These are phyloP conservation scores for Basileuterus tristriatus DNA, from an alignment of 2,797 vertebrate species.

Conservation along the genomic window DNA sequence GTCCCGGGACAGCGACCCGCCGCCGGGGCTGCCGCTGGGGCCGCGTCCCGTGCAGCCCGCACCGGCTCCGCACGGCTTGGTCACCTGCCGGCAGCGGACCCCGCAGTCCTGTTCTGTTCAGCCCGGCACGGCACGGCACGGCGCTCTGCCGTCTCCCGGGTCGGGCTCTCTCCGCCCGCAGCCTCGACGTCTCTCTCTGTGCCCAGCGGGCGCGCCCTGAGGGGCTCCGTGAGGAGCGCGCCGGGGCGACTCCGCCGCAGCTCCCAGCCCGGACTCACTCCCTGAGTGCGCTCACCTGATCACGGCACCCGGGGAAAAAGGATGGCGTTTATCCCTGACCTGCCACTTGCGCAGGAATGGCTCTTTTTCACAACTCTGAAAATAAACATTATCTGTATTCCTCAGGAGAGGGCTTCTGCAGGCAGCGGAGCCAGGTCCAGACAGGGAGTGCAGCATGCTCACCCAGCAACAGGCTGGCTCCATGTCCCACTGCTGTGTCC, in stretches of 20 bases:
- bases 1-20: not conserved
- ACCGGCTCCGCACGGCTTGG: not conserved
- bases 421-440: accelerated
- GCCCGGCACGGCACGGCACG: not conserved
- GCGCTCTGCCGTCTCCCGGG: not conserved
- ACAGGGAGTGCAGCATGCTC: not conserved
- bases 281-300: accelerated
- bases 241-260: not conserved
- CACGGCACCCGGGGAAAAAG: not conserved
- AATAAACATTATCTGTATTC: not conserved
- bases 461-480: not conserved
- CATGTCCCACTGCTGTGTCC: not conserved
- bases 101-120: not conserved
- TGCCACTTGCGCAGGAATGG: not conserved
- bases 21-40: not conserved
- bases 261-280: not conserved
- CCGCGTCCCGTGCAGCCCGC: not conserved
- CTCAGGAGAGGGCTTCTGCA: not conserved
- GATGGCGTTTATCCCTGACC: not conserved
- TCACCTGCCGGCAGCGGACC: not conserved
- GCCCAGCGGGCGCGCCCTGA: not conserved
- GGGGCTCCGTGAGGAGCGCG: not conserved
- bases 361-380: not conserved
- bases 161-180: not conserved
- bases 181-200: not conserved